A percentile compares a stretch with the other conserved stretches of the same genome.
phyloP scores from a whole-genome alignment of 1,140 invertebrate species.

The Drosophila littoralis region DNA sequence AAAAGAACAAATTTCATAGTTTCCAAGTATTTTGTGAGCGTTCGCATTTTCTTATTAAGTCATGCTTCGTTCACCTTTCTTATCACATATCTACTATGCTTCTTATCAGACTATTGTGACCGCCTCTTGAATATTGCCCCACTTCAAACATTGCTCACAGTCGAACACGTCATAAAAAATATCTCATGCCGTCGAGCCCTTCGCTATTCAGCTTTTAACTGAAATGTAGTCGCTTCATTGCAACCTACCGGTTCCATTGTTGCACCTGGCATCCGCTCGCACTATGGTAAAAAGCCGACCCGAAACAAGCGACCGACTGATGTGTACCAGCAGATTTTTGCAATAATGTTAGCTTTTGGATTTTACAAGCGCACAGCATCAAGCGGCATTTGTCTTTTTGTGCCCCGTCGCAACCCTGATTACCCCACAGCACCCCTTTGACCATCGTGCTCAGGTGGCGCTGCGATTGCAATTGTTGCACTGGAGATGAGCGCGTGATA shows the following conservation, averaged over 20 bases:
- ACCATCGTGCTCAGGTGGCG: constrained; percentile 5
- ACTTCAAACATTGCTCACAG: neutral
- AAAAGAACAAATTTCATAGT: too few species aligned
- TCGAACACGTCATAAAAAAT: constrained; percentile 9
- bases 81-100: too few species aligned
- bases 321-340: constrained; percentile 72
- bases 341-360: constrained; percentile 74
- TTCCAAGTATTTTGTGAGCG: too few species aligned
- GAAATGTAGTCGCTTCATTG: constrained; percentile 6
- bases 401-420: neutral
- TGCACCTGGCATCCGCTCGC: constrained; percentile 4
- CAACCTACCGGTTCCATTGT: constrained; percentile 1
- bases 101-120: neutral
- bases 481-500: constrained; percentile 42
- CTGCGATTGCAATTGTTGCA: constrained; percentile 28
- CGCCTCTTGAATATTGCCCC: neutral
- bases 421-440: neutral
- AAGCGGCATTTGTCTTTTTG: constrained; percentile 57
- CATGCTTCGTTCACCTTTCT: too few species aligned
- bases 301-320: constrained; percentile 8
- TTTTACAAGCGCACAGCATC: constrained; percentile 58
- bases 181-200: constrained; percentile 1
- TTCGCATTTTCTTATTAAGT: too few species aligned
- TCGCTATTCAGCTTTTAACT: constrained; percentile 20
- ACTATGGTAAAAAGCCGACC: constrained; percentile 28